Percentiles rank a stretch among this genome's conserved stretches.
phyloP scores from a whole-genome alignment of 2,888 invertebrate genomes.

The Dynastes maya region DNA sequence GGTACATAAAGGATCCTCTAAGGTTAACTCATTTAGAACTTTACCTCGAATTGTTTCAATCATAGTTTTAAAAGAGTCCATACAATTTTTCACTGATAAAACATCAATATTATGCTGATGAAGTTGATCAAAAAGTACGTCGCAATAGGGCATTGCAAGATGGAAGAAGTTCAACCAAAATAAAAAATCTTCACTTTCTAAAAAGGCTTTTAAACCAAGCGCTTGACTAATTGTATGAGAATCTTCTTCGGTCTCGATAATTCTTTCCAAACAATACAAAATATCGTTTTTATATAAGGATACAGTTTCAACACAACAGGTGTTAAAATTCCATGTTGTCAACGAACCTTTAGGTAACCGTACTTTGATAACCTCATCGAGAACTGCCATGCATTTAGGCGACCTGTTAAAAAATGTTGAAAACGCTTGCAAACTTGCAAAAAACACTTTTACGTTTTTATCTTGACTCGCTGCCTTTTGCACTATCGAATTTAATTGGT shows the following conservation, averaged over 20 bases:
- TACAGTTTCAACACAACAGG: not conserved
- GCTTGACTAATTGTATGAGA: not conserved
- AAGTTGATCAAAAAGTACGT: not conserved
- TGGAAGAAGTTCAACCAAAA: constrained; percentile 5
- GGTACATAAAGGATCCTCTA: not conserved
- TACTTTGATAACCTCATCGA: not conserved
- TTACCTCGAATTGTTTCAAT: not conserved
- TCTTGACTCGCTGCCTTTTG: not conserved
- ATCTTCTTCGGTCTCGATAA: not conserved
- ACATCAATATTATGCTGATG: not conserved
- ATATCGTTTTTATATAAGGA: not conserved
- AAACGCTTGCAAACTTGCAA: constrained; percentile 4
- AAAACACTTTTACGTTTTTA: not conserved
- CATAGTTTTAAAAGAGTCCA: not conserved
- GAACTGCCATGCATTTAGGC: not conserved
- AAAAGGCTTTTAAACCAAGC: not conserved
- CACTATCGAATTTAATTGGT: not conserved
- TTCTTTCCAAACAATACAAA: not conserved
- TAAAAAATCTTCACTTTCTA: not conserved
- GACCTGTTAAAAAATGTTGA: not conserved
- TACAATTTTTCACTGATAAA: not conserved
- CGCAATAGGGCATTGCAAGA: not conserved
- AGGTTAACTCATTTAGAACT: not conserved
- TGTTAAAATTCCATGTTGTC: not conserved
- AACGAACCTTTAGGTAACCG: not conserved